These are phyloP conservation scores for Drosophila subobscura DNA, from an alignment of 1,140 invertebrate species.

Conservation along the genomic window DNA sequence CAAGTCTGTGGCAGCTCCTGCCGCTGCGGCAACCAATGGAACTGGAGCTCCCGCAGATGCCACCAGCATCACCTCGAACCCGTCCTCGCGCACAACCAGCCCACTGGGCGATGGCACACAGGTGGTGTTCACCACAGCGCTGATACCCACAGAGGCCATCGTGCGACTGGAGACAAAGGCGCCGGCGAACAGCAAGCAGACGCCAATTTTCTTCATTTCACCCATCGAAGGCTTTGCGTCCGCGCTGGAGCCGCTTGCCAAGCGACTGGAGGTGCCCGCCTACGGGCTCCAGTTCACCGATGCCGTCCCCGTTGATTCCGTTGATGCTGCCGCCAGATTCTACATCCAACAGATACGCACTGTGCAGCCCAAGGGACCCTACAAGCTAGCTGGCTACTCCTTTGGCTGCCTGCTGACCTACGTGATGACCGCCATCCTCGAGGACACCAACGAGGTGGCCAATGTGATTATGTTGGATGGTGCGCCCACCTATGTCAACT, in stretches of 20 bases:
- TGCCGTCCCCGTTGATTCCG: conserved; percentile 89
- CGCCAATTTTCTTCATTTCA: conserved; percentile 91
- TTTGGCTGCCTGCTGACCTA: conserved; percentile 96
- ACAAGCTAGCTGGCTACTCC: conserved; percentile 95
- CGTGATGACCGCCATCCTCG: conserved; percentile 95
- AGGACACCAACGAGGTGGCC: conserved; percentile 87
- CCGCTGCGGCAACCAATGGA: conserved; percentile 37
- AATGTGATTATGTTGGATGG: conserved; percentile 95
- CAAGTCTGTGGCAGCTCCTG: conserved; percentile 52
- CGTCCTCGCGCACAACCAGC: conserved; percentile 48
- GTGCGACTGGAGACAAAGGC: conserved; percentile 85
- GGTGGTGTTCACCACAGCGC: conserved; percentile 85
- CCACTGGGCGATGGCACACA: conserved; percentile 82
- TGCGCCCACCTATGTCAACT: conserved; percentile 93
- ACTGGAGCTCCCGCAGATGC: conserved; percentile 15
- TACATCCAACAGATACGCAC: conserved; percentile 91
- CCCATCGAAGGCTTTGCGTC: conserved; percentile 95
- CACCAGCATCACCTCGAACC: conserved; percentile 40
- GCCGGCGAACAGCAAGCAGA: conserved; percentile 77
- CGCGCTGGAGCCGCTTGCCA: conserved; percentile 88
- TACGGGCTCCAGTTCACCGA: conserved; percentile 95
- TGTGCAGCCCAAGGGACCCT: conserved; percentile 92
- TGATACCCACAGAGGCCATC: conserved; percentile 88
- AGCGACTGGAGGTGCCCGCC: conserved; percentile 89
- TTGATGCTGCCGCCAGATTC: conserved; percentile 90